phyloP scores from a whole-genome alignment of 1,140 invertebrate species.

The Ylistrum balloti region DNA sequence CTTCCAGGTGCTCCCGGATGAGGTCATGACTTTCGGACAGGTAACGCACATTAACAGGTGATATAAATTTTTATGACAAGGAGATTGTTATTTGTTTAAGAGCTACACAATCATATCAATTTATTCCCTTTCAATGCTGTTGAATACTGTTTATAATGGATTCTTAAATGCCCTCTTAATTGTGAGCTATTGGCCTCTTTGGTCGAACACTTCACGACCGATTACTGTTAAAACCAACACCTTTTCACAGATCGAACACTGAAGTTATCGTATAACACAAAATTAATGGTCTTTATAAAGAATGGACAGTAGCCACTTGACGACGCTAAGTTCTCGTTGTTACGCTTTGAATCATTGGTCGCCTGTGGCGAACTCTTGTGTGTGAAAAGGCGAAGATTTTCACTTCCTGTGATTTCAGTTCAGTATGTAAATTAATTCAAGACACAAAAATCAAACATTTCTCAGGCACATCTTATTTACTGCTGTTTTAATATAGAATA shows the following conservation, averaged over 20 bases:
- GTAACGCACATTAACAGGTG: neutral
- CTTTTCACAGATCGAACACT: neutral
- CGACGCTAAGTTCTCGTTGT: constrained; percentile 25
- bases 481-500: too few species aligned
- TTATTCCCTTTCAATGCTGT: neutral
- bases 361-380: constrained; percentile 20
- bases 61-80: neutral
- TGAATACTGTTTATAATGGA: neutral
- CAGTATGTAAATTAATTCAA: neutral
- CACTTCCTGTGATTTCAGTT: constrained; percentile 33
- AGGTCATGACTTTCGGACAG: constrained; percentile 22
- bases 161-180: constrained; percentile 30
- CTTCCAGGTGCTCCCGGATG: neutral
- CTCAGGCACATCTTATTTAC: too few species aligned
- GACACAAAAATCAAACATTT: neutral
- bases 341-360: constrained; percentile 7
- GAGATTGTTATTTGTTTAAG: neutral
- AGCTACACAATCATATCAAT: neutral
- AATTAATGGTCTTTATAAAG: constrained; percentile 27
- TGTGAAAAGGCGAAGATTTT: constrained; percentile 29
- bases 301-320: constrained; percentile 31
- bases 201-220: neutral
- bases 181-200: neutral
- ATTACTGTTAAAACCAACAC: neutral
- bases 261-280: constrained; percentile 39